These are phyloP conservation scores for Sycophila sp. DNA, from an alignment of 1,140 invertebrate genomes.

Conservation along the genomic window DNA sequence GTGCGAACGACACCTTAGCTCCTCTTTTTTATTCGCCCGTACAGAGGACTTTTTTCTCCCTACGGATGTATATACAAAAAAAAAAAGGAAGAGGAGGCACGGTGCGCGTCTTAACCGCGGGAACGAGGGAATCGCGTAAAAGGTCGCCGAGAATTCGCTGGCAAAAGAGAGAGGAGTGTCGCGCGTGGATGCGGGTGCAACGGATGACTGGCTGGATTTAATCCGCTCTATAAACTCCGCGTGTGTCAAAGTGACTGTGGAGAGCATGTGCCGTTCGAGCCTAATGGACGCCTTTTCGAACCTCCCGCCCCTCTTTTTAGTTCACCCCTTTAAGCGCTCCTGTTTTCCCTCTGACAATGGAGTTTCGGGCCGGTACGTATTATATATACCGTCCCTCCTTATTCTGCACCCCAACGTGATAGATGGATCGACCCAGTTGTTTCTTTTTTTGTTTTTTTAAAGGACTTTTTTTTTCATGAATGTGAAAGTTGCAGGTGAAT, in stretches of 20 bases:
- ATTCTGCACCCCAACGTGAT: no score
- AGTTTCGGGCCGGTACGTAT: no score
- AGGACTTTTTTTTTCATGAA: no score
- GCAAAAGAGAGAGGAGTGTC: background rate
- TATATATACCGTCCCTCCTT: no score
- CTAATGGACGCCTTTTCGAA: background rate
- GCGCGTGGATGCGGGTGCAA: background rate
- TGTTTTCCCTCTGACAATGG: no score
- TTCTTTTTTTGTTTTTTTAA: no score
- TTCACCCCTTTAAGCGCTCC: background rate
- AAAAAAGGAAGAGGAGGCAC: background rate
- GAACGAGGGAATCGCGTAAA: background rate
- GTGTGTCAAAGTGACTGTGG: no score
- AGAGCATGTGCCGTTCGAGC: background rate
- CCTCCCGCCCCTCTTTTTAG: background rate
- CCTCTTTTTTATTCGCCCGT: no score
- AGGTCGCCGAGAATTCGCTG: background rate
- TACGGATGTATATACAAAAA: background rate
- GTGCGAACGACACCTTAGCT: no score
- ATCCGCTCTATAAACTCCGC: constrained; percentile 19
- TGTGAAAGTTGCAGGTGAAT: no score
- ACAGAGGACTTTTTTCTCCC: background rate
- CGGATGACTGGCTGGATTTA: constrained; percentile 6
- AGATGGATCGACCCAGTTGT: no score
- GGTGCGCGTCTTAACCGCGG: background rate